Percentiles rank a stretch among this genome's conserved stretches.
These are phyloP conservation scores for Plutomurus gul DNA, from an alignment of 1,140 invertebrate species.

Conservation along the genomic window DNA sequence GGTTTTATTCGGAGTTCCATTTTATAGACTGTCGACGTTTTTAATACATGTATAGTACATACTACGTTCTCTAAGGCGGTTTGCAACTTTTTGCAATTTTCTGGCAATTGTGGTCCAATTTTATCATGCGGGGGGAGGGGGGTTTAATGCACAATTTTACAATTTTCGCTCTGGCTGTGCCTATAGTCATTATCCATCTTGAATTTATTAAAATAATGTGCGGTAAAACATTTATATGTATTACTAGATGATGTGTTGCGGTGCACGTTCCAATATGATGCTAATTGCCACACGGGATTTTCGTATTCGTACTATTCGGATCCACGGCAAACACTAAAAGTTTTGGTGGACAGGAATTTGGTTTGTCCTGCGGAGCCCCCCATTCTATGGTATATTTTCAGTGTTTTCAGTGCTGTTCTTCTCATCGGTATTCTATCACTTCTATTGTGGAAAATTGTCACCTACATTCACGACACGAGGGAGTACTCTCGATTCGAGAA, in stretches of 20 bases:
- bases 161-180: too few relatives aligned
- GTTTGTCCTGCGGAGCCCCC: constrained; percentile 14
- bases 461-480: constrained; percentile 74
- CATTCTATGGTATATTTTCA: constrained; percentile 63
- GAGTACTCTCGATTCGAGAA: constrained; percentile 83
- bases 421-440: constrained; percentile 74
- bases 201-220: too few relatives aligned
- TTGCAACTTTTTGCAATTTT: too few relatives aligned
- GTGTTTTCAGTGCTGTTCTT: constrained; percentile 73
- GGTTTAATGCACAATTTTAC: too few relatives aligned
- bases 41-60: too few relatives aligned
- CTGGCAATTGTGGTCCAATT: too few relatives aligned
- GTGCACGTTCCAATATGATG: background rate
- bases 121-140: too few relatives aligned
- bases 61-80: too few relatives aligned
- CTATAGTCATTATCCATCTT: too few relatives aligned
- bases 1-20: too few relatives aligned
- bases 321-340: background rate
- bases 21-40: too few relatives aligned
- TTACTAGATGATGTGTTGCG: background rate
- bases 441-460: constrained; percentile 80
- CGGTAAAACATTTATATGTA: too few relatives aligned
- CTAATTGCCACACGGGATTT: background rate
- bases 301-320: background rate
- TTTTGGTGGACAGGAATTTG: background rate